Evolutionary conservation across 2,888 invertebrate genomes (phyloP), one percentile per base, ranked within the genome.

Genomic region (Aspidapion aeneum): DNA sequence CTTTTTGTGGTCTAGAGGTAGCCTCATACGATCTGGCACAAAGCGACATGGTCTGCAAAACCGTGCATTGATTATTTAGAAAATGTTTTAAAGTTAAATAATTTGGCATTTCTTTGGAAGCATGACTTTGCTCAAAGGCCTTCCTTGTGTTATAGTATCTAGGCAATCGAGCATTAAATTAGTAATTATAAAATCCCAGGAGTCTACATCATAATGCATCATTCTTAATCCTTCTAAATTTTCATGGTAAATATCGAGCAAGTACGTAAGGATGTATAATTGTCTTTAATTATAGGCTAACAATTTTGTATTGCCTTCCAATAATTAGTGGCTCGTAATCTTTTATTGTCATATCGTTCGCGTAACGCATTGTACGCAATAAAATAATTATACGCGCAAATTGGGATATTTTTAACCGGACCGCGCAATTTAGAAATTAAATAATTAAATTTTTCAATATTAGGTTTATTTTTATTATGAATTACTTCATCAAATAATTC

Each of bases 371-470:
- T 19, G 52, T 52, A 52, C 5, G 52, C 52, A 52, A 52, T 52
- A 9, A 52, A 52, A n/a, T 52, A 52, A n/a, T 52, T 52, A 52
- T 52, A 5, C 18, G 52, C 52, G 19, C 17, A 18, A 7, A 52
- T 18, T n/a, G 52, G 52, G 3, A 52, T 52, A 52, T 52, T 52
- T 52, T 52, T 52, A 9, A 52, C 19, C 3, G 52, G 17, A 3
- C 52, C 52, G 19, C 18, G 19, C 17, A 52, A 7, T 52, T 52
- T 52, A 5, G 52, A 52, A 52, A 52, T 5, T 19, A 52, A 52
- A 7, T 17, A 52, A 52, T 52, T 52, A 52, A 52, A 52, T n/a
- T 52, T 52, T 52, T 52, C 52, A 19, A 52, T 52, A 9, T 5
- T 52, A 19, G 52, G 19, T 52, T 18, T 18, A 52, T 18, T 19